Conservation (phyloP, 1,140 invertebrate species). For the Megalopta genalis region DNA sequence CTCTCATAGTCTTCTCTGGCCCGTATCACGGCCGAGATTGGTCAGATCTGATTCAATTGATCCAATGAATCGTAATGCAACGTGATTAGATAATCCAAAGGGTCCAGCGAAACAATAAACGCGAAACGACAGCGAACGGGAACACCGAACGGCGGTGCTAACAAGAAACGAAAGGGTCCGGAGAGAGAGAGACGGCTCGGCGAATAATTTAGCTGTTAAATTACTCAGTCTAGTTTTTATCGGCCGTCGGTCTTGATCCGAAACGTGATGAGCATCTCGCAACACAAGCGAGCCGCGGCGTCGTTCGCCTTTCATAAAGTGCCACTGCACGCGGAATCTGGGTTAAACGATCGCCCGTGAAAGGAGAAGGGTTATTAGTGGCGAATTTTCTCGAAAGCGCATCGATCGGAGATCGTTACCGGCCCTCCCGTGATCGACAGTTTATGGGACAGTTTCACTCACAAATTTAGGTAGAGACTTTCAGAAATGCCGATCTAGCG, state of each 20-base stretch:
- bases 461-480: not conserved
- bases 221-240: constrained; percentile 21
- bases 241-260: not conserved
- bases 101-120: constrained; percentile 39
- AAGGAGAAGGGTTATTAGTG: constrained; percentile 38
- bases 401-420: constrained; percentile 37
- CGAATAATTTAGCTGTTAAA: constrained; percentile 19
- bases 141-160: not conserved
- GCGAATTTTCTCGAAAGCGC: constrained; percentile 30
- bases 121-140: constrained; percentile 9
- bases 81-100: constrained; percentile 18
- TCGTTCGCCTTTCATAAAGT: not conserved
- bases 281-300: not conserved
- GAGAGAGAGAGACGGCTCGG: no score
- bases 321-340: constrained; percentile 33
- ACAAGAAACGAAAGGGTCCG: not conserved
- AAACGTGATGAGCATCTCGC: constrained; percentile 41
- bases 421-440: not conserved
- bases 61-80: constrained; percentile 21
- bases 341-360: constrained; percentile 53
- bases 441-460: constrained; percentile 32
- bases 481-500: not conserved
- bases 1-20: no score
- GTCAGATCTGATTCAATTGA: constrained; percentile 22
- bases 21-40: not conserved